Evolutionary conservation across 2,113 vertebrate species (phyloP).

Genomic region (Morphnarchus princeps): DNA sequence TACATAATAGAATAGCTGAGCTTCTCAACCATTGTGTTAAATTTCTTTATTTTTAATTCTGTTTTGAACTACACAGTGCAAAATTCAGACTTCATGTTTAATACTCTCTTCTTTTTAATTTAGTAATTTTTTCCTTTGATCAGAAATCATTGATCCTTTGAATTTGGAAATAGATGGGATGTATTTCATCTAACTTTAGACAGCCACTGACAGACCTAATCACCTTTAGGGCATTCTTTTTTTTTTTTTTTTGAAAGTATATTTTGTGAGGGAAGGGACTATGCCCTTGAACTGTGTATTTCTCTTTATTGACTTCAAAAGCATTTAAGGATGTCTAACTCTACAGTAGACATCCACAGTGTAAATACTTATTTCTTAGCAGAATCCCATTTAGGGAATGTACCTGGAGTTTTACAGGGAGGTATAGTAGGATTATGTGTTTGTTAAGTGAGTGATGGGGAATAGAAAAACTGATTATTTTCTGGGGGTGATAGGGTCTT

Average conservation of each 20-base stretch:
- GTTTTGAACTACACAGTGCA: not conserved
- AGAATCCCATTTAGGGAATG: not conserved
- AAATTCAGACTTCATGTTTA: not conserved
- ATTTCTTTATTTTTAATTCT: not conserved
- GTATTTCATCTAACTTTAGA: not conserved
- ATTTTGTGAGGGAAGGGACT: not conserved
- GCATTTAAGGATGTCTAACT: not conserved
- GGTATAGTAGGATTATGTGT: not conserved
- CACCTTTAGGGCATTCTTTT: not conserved
- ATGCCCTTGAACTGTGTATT: not conserved
- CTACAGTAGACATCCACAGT: not conserved
- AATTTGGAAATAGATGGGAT: not conserved
- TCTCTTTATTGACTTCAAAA: not conserved
- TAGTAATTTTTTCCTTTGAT: not conserved
- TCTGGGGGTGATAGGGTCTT: accelerated
- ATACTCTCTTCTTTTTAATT: not conserved
- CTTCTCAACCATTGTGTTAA: not conserved
- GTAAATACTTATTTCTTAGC: not conserved
- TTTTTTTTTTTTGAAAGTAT: not conserved
- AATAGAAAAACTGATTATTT: not conserved
- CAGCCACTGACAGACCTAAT: not conserved
- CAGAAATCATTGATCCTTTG: not conserved
- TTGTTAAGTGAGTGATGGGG: not conserved
- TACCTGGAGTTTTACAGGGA: not conserved
- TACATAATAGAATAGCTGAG: not conserved